Evolutionary conservation across 2,888 invertebrate genomes (phyloP).

Genomic region (Drepanosiphum platanoidis): DNA sequence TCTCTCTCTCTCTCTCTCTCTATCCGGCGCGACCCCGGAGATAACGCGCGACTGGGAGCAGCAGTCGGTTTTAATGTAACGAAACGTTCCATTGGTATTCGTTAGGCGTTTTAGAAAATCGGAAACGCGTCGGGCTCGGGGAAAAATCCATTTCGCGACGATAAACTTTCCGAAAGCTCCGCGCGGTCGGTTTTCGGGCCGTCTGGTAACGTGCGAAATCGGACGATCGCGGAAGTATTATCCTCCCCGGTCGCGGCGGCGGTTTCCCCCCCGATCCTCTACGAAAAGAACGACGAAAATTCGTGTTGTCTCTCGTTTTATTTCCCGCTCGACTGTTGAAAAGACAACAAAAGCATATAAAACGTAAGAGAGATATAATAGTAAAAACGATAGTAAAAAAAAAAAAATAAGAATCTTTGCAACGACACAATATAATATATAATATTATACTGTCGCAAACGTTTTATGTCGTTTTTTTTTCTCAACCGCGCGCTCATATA

Average conservation of each 20-base stretch:
- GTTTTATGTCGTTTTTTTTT: neutral
- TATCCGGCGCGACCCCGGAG: too few relatives aligned
- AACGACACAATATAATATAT: too few relatives aligned
- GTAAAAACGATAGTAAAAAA: too few relatives aligned
- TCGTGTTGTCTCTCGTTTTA: too few relatives aligned
- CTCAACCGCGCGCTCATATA: neutral
- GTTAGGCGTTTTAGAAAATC: slow-evolving; percentile 29
- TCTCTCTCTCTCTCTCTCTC: neutral
- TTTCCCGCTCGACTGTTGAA: neutral
- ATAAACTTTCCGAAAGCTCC: slow-evolving; percentile 1
- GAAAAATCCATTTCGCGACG: slow-evolving; percentile 10
- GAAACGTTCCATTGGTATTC: slow-evolving; percentile 52
- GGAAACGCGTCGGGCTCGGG: neutral
- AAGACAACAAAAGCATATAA: neutral
- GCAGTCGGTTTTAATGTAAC: slow-evolving; percentile 44
- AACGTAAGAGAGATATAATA: too few relatives aligned
- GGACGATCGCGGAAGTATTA: slow-evolving; percentile 27
- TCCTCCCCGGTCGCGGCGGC: neutral
- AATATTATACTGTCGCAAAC: neutral
- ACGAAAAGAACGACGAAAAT: neutral
- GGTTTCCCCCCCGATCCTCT: neutral
- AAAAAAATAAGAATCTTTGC: neutral
- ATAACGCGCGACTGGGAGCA: too few relatives aligned
- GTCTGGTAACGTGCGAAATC: slow-evolving; percentile 16
- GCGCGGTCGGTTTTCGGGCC: neutral